Percentiles rank a stretch among this genome's conserved stretches.
Evolutionary conservation across 2,113 vertebrate genomes (phyloP).

Genomic region (Panurus biarmicus): DNA sequence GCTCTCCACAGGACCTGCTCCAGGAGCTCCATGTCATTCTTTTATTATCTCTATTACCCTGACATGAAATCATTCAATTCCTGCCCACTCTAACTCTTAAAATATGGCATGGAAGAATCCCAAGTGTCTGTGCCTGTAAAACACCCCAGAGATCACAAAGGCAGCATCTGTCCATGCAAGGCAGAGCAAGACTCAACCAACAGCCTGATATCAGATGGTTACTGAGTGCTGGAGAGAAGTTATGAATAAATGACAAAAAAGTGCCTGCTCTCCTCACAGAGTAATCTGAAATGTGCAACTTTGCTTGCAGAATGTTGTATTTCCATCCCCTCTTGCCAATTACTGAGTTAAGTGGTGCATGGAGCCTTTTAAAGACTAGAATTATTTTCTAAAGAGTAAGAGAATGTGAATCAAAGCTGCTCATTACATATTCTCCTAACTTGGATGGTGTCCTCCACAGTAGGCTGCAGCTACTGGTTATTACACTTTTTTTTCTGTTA

Average conservation of each 20-base stretch:
- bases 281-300: constrained; percentile 17
- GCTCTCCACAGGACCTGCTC: background rate
- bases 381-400: constrained; percentile 50
- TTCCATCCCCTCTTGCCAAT: constrained; percentile 54
- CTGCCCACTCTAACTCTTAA: background rate
- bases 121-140: background rate
- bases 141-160: background rate
- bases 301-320: constrained; percentile 27
- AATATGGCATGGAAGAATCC: background rate
- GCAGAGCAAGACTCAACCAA: background rate
- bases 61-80: background rate
- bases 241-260: background rate
- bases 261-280: background rate
- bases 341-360: constrained; percentile 57
- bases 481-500: constrained; percentile 13
- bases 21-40: background rate
- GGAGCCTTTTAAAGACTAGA: constrained; percentile 53
- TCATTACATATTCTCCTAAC: constrained; percentile 57
- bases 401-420: constrained; percentile 51
- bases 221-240: background rate
- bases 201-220: background rate
- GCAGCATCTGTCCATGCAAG: background rate
- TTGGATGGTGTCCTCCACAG: constrained; percentile 48
- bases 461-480: constrained; percentile 41
- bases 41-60: background rate